Conservation (phyloP, 2,888 invertebrate species). For the Rhimphoctona megacephalus region DNA sequence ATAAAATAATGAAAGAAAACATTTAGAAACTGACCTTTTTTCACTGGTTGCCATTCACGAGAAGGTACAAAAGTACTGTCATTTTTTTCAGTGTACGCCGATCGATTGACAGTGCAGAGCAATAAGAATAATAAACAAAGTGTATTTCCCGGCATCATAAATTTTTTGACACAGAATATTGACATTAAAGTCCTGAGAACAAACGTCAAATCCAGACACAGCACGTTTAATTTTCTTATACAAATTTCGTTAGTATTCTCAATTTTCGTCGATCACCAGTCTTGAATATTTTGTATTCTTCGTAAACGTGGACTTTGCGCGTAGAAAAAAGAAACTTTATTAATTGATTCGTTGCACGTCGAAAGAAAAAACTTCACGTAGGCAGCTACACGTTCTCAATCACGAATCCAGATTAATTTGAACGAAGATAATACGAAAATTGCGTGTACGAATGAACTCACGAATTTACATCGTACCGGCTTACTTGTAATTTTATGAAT, state of each 20-base stretch:
- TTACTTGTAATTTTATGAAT: conserved; percentile 39
- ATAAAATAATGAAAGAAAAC: conserved; percentile 34
- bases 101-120: conserved; percentile 49
- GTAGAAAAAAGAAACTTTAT: neutral
- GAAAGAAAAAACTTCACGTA: neutral
- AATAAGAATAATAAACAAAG: conserved; percentile 38
- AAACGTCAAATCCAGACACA: conserved; percentile 1
- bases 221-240: neutral
- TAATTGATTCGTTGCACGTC: neutral
- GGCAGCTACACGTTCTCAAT: conserved; percentile 1
- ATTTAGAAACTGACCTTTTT: conserved; percentile 86
- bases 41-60: conserved; percentile 88
- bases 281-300: neutral
- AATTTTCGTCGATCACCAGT: neutral
- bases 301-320: neutral
- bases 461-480: conserved; percentile 30
- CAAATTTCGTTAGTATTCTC: neutral
- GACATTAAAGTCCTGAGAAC: neutral
- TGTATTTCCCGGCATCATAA: conserved; percentile 47
- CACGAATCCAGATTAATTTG: conserved; percentile 13
- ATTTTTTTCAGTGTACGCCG: conserved; percentile 74
- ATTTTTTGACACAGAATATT: neutral
- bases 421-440: neutral
- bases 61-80: conserved; percentile 86
- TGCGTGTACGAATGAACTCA: conserved; percentile 9